These are phyloP conservation scores for Thyatira batis DNA, from an alignment of 2,888 invertebrate genomes.

Conservation along the genomic window DNA sequence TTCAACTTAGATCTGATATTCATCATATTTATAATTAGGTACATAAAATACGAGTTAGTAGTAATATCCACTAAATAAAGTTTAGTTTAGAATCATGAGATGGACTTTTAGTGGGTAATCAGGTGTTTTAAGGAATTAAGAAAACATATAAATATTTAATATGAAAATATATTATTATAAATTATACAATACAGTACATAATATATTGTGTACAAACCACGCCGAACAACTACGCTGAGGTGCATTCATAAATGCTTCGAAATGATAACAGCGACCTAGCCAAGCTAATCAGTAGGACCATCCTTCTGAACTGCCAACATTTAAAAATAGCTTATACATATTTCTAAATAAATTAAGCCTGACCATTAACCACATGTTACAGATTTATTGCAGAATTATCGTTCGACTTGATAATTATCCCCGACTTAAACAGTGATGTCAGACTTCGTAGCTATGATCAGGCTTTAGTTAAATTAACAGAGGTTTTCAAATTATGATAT, in stretches of 20 bases:
- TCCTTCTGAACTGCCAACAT: neutral
- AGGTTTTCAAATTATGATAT: neutral
- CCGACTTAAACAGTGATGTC: no score
- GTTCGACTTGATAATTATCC: no score
- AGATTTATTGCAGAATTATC: neutral
- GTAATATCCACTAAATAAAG: neutral
- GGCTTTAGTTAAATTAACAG: neutral
- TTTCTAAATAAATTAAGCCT: neutral
- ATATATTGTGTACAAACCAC: constrained; percentile 67
- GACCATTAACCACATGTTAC: neutral
- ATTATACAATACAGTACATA: constrained; percentile 50
- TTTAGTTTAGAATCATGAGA: neutral
- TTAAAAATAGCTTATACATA: neutral
- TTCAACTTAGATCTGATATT: neutral
- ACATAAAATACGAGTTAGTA: neutral
- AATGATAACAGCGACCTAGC: constrained; percentile 57
- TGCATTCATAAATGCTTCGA: constrained; percentile 61
- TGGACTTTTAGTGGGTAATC: no score
- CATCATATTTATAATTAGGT: no score
- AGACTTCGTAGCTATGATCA: no score
- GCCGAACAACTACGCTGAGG: constrained; percentile 50
- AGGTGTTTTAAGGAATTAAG: constrained; percentile 7
- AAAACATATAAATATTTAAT: constrained; percentile 32
- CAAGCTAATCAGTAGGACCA: constrained; percentile 34
- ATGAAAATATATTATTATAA: constrained; percentile 73